These are phyloP conservation scores for Micrasema minimum DNA, from an alignment of 1,140 invertebrate genomes.

Conservation along the genomic window DNA sequence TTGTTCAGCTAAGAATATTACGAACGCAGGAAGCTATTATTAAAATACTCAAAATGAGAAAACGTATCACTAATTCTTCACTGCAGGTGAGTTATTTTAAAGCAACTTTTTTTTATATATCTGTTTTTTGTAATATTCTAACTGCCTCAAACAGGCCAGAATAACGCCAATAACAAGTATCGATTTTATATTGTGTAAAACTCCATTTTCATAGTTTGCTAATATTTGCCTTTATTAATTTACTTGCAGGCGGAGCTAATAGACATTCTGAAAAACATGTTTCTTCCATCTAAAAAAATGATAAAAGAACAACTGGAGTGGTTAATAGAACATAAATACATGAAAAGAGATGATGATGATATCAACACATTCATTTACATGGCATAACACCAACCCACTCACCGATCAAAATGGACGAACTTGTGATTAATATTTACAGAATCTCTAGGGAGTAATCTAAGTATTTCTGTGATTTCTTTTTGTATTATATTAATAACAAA, in stretches of 20 bases:
- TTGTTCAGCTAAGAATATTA: slow-evolving; percentile 94
- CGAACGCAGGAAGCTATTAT: slow-evolving; percentile 96
- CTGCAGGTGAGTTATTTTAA: slow-evolving; percentile 80
- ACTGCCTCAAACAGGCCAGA: too few species aligned
- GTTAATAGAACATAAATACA: slow-evolving; percentile 99
- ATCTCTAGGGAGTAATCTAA: slow-evolving; percentile 37
- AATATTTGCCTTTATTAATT: too few species aligned
- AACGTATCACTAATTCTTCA: slow-evolving; percentile 92
- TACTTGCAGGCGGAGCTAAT: slow-evolving; percentile 88
- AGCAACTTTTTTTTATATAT: too few species aligned
- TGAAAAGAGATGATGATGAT: slow-evolving; percentile 94
- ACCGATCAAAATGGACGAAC: background rate
- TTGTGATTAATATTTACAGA: slow-evolving; percentile 13
- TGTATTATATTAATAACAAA: slow-evolving; percentile 22
- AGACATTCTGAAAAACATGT: slow-evolving; percentile 99
- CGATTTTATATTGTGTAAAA: too few species aligned
- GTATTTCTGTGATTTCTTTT: slow-evolving; percentile 34
- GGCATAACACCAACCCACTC: slow-evolving; percentile 64
- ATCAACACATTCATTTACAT: slow-evolving; percentile 99
- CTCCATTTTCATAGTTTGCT: too few species aligned
- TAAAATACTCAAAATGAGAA: slow-evolving; percentile 98
- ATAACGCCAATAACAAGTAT: too few species aligned
- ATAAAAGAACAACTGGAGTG: slow-evolving; percentile 99
- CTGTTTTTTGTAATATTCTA: too few species aligned
- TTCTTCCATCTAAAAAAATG: slow-evolving; percentile 98